Base-by-base conservation (phyloP, 2,888 invertebrate species). In the Calliopum simillimum region DNA sequence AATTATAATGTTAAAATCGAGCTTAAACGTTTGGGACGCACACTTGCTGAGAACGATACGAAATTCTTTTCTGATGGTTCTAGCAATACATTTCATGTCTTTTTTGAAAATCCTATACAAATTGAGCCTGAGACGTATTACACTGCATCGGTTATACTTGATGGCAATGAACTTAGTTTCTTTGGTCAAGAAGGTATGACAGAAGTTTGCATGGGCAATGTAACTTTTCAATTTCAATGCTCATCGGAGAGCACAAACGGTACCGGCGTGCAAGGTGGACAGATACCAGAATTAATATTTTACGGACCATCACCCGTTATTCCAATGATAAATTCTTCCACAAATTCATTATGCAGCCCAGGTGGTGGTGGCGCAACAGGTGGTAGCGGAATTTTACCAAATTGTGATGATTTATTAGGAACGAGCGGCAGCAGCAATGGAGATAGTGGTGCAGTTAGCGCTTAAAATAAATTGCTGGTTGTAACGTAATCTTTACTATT, bases 171-270 rank as follows among this genome's bases (percentile, higher is more conserved):
- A 85, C 87, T 98, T 76, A 97, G 97, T 87, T 98, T 97, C 86
- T 98, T 98, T 85, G 98, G 98, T 6, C 98, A 98, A 86, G 98
- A 98, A 86, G 98, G 98, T 23, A 91, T 97, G 89, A 95, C 96
- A 80, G 98, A 98, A 87, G 95, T 97, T 55, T 93, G 93, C 69
- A 94, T 95, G 85, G 96, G 96, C 4, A 94, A 93, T 82, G 97
- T 98, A 70, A 96, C 95, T 74, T 98, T 98, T 88, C 97, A 97
- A 87, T 98, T 98, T 87, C 97, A 98, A 86, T 97, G 97, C 87
- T 97, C 97, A 66, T 95, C 96, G 6, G 98, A 98, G 84, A 97
- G 97, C 87, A 98, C 98, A 68, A 98, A 98, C 81, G 98, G 98
- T 61, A 98, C 98, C 1, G 97, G 97, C 11, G 97, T 98, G 4